phyloP scores from a whole-genome alignment of 2,888 invertebrate genomes.

The Lobophora halterata region DNA sequence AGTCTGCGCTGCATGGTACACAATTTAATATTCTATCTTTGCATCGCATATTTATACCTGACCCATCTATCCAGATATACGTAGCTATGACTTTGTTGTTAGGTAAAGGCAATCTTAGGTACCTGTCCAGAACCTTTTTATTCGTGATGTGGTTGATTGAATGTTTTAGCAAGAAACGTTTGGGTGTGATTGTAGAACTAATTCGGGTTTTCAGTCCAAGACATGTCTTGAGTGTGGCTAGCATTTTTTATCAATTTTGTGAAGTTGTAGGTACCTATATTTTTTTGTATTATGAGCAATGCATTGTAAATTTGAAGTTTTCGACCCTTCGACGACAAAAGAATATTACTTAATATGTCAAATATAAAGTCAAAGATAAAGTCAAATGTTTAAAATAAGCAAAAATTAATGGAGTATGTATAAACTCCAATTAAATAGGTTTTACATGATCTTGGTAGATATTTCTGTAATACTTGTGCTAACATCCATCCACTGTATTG shows the following conservation, averaged over 20 bases:
- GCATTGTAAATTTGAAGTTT: too few species aligned
- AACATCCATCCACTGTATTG: too few species aligned
- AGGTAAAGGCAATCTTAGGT: conserved; percentile 79
- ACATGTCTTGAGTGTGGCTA: conserved; percentile 1
- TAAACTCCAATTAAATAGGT: too few species aligned
- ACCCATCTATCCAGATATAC: conserved; percentile 91
- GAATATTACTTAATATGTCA: too few species aligned
- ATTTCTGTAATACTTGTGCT: too few species aligned
- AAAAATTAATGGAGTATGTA: too few species aligned
- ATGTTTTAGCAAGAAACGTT: conserved; percentile 54
- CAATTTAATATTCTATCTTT: conserved; percentile 85
- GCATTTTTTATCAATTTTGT: conserved; percentile 1
- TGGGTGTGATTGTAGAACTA: conserved; percentile 17
- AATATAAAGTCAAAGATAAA: too few species aligned
- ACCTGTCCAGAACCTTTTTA: conserved; percentile 75
- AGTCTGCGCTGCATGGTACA: conserved; percentile 77
- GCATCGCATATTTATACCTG: conserved; percentile 84
- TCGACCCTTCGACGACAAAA: too few species aligned
- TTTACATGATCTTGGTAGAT: too few species aligned
- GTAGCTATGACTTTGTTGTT: conserved; percentile 83
- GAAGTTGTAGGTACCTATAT: too few species aligned
- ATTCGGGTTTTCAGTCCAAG: neutral
- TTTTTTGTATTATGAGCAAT: too few species aligned
- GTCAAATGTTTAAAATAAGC: too few species aligned
- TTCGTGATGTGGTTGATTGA: conserved; percentile 70